Conservation (phyloP, 2,113 vertebrate genomes). For the Atractosteus spatula region DNA sequence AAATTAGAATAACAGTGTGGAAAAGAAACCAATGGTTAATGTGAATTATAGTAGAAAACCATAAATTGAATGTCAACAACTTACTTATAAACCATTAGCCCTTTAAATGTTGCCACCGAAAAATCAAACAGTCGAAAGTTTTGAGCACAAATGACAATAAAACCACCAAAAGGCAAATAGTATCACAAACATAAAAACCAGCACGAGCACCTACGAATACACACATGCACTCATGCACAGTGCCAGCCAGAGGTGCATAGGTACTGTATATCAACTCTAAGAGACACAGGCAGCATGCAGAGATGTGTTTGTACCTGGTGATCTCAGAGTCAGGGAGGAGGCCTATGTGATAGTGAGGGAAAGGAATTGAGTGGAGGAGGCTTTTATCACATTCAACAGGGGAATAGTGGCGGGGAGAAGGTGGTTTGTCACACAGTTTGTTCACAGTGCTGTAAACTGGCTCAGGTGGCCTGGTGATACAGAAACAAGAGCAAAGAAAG, state of each 20-base stretch:
- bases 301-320: constrained; percentile 81
- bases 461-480: constrained; percentile 87
- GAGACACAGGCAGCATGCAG: constrained; percentile 11
- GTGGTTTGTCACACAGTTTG: constrained; percentile 94
- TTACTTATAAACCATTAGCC: too few species aligned
- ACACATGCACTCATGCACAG: constrained; percentile 13
- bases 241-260: too few species aligned
- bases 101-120: too few species aligned
- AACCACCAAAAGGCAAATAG: too few species aligned
- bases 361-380: constrained; percentile 86
- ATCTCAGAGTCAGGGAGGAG: constrained; percentile 91
- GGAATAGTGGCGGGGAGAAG: constrained; percentile 93
- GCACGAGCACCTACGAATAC: neutral
- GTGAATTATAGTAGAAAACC: too few species aligned
- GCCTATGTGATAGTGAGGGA: constrained; percentile 90
- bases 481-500: constrained; percentile 59
- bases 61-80: too few species aligned
- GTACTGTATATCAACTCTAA: neutral
- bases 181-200: too few species aligned
- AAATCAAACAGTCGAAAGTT: too few species aligned
- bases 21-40: too few species aligned
- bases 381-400: constrained; percentile 93
- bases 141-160: too few species aligned
- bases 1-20: too few species aligned
- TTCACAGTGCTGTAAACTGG: constrained; percentile 99